These are phyloP conservation scores for Tetragonisca angustula DNA, from an alignment of 2,888 invertebrate genomes.

Conservation along the genomic window DNA sequence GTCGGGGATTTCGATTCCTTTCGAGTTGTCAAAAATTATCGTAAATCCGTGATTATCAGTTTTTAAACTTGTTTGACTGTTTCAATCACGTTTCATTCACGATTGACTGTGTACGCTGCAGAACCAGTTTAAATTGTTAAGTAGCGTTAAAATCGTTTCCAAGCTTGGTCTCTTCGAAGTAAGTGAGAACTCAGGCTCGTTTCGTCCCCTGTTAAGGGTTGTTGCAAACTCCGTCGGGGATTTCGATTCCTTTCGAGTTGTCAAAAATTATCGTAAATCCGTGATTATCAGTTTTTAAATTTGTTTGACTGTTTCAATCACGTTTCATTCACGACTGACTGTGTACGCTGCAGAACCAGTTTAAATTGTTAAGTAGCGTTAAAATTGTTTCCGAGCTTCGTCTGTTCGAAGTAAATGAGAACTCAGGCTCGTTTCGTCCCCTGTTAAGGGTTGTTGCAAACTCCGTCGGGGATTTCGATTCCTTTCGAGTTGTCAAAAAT, in stretches of 20 bases:
- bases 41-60: conserved; percentile 6
- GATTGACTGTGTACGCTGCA: too few species aligned
- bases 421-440: too few species aligned
- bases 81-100: background rate
- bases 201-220: background rate
- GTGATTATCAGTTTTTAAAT: background rate
- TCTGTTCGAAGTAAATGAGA: background rate
- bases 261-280: conserved; percentile 43
- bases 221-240: background rate
- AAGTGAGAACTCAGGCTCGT: background rate
- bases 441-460: background rate
- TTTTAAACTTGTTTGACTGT: background rate
- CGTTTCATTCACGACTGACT: too few species aligned
- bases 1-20: conserved; percentile 27
- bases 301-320: background rate
- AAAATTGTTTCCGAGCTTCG: too few species aligned
- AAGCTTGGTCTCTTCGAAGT: too few species aligned
- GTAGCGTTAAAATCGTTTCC: too few species aligned
- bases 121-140: too few species aligned
- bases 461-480: conserved; percentile 30
- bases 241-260: conserved; percentile 29
- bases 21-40: conserved; percentile 28
- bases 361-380: too few species aligned
- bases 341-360: too few species aligned
- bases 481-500: conserved; percentile 10